phyloP scores from a whole-genome alignment of 37 sponge, comb jelly and placozoan genomes.

The Mnemiopsis leidyi region DNA sequence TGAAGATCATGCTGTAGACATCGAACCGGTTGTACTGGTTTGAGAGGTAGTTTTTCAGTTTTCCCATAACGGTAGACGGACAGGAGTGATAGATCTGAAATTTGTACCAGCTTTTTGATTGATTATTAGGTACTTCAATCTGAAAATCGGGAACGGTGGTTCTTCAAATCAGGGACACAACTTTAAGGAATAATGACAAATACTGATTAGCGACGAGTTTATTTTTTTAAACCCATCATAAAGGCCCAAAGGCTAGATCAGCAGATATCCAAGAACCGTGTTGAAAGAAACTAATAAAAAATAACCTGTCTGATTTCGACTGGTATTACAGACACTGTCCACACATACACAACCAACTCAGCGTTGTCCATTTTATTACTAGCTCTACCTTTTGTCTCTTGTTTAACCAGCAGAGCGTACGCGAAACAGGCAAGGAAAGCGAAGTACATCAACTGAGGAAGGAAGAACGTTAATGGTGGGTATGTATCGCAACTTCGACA shows the following conservation, averaged over 20 bases:
- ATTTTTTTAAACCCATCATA: too few species aligned
- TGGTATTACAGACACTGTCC: slow-evolving; percentile 1
- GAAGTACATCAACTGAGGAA: neutral
- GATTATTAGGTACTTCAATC: too few species aligned
- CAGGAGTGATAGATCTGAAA: slow-evolving; percentile 11
- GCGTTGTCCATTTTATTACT: neutral
- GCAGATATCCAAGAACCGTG: too few species aligned
- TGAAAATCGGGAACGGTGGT: too few species aligned
- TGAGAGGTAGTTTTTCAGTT: neutral
- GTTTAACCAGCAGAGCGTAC: slow-evolving; percentile 16
- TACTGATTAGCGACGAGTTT: too few species aligned
- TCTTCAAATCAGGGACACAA: too few species aligned
- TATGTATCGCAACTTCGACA: too few species aligned
- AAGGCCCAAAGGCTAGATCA: too few species aligned
- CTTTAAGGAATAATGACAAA: too few species aligned
- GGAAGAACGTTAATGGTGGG: too few species aligned
- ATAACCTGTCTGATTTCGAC: slow-evolving; percentile 19
- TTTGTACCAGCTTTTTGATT: neutral
- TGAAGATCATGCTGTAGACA: neutral
- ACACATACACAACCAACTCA: neutral
- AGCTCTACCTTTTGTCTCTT: neutral
- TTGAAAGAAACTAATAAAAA: too few species aligned
- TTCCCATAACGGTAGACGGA: neutral
- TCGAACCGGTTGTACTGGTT: slow-evolving; percentile 2
- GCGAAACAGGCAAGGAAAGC: neutral